Percentiles rank a stretch among this genome's conserved stretches.
Conservation (phyloP, 1,140 invertebrate species). For the Trachymyrmex septentrionalis region DNA sequence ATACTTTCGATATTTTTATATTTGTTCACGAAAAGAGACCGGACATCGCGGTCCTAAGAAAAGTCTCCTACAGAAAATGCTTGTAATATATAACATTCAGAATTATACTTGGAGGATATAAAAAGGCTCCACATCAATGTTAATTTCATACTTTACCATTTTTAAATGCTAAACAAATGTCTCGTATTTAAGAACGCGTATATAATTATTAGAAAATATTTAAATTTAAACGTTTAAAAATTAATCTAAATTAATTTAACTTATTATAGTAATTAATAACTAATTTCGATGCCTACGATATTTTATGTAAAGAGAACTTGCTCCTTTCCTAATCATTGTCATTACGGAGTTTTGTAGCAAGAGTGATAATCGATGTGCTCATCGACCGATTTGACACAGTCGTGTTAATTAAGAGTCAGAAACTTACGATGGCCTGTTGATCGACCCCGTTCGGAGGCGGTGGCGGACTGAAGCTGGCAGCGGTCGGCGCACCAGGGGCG, state of each 20-base stretch:
- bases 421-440: conserved; percentile 84
- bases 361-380: conserved; percentile 17
- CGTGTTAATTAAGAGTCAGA: conserved; percentile 15
- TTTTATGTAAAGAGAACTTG: neutral
- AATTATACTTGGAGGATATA: neutral
- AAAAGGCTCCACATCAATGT: neutral
- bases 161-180: neutral
- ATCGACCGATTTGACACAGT: neutral
- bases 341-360: neutral
- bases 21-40: conserved; percentile 10
- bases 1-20: neutral
- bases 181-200: neutral
- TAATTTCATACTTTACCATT: neutral
- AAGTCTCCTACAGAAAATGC: neutral
- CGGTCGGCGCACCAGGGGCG: conserved; percentile 80
- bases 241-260: neutral
- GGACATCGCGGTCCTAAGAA: neutral
- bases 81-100: neutral
- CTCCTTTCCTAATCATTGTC: neutral
- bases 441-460: conserved; percentile 85
- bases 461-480: conserved; percentile 84
- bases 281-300: neutral
- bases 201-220: neutral
- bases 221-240: neutral
- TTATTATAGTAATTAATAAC: neutral